A percentile compares a stretch with the other conserved stretches of the same genome.
phyloP scores from a whole-genome alignment of 2,888 invertebrate genomes.

The Ophonus ardosiacus region DNA sequence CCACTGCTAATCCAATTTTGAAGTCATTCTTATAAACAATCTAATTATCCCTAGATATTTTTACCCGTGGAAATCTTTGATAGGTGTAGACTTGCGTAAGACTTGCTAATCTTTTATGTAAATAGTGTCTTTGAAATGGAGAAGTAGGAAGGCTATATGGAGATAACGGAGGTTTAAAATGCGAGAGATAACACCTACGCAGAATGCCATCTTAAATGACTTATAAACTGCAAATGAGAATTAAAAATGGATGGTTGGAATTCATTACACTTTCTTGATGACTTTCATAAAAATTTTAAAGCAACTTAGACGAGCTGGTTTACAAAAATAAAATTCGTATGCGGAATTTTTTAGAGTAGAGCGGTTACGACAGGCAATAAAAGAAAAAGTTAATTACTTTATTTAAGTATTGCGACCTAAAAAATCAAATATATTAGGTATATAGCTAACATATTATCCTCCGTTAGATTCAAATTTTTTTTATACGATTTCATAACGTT shows the following conservation, averaged over 20 bases:
- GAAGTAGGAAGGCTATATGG: background rate
- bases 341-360: background rate
- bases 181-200: background rate
- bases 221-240: background rate
- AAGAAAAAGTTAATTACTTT: background rate
- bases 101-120: constrained; percentile 8
- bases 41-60: constrained; percentile 11
- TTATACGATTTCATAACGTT: too few species aligned
- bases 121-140: background rate
- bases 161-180: background rate
- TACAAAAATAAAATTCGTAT: background rate
- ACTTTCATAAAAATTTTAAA: background rate
- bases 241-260: background rate
- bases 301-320: background rate
- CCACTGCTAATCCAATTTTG: constrained; percentile 39
- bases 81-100: background rate
- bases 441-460: too few species aligned
- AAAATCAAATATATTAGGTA: too few species aligned
- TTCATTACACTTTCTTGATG: background rate
- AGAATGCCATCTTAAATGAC: background rate
- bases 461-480: too few species aligned
- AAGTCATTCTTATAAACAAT: constrained; percentile 27
- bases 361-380: background rate
- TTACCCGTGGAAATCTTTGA: background rate
- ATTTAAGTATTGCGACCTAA: too few species aligned